Evolutionary conservation across 2,888 invertebrate genomes (phyloP).

Genomic region (Ormia ochracea): DNA sequence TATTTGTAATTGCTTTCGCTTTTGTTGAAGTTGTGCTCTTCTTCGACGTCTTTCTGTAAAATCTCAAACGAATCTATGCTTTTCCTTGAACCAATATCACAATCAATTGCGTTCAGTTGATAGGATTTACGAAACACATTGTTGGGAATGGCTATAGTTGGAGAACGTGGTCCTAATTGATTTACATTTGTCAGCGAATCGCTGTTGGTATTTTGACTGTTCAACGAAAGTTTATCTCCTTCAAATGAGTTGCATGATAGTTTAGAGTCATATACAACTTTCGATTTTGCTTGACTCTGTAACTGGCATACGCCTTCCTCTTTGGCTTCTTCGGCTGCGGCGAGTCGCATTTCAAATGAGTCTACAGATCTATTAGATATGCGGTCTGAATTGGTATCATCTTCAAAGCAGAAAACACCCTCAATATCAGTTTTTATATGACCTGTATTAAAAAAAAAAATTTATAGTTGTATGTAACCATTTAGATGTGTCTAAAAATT

Average conservation of each 20-base stretch:
- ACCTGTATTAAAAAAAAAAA: background rate
- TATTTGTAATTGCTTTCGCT: background rate
- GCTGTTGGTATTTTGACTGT: slow-evolving; percentile 67
- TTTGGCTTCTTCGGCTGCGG: slow-evolving; percentile 78
- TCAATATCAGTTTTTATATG: slow-evolving; percentile 75
- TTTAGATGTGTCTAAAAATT: too few relatives aligned
- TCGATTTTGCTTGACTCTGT: slow-evolving; percentile 77
- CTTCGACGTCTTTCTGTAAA: slow-evolving; percentile 68
- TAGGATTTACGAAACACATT: slow-evolving; percentile 73
- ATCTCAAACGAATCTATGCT: slow-evolving; percentile 77
- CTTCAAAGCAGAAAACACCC: slow-evolving; percentile 85
- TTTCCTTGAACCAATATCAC: slow-evolving; percentile 81
- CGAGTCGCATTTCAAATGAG: slow-evolving; percentile 77
- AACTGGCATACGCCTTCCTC: slow-evolving; percentile 76
- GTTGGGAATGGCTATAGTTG: slow-evolving; percentile 85
- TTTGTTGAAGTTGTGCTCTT: slow-evolving; percentile 57
- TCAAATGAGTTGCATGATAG: slow-evolving; percentile 72
- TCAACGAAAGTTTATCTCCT: slow-evolving; percentile 73
- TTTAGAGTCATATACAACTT: slow-evolving; percentile 77
- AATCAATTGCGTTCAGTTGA: slow-evolving; percentile 80
- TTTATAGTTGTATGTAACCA: background rate
- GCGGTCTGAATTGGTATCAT: slow-evolving; percentile 70
- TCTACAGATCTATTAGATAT: slow-evolving; percentile 76
- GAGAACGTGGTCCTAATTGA: slow-evolving; percentile 78
- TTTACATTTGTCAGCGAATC: slow-evolving; percentile 57